phyloP scores from a whole-genome alignment of 2,113 vertebrate species.

The Cephalopholis sonnerati region DNA sequence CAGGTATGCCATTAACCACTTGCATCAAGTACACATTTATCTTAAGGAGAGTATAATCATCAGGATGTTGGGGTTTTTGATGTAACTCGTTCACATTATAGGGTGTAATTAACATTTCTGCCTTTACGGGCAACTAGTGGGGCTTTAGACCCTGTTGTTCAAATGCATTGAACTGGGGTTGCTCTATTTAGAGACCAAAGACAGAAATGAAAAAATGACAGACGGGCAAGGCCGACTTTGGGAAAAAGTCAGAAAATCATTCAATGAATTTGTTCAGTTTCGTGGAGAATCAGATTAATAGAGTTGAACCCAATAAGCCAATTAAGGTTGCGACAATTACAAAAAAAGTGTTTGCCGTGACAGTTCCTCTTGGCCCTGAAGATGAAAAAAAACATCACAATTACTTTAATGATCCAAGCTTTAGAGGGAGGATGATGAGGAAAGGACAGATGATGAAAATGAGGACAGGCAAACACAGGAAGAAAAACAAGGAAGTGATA shows the following conservation, averaged over 20 bases:
- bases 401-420: slow-evolving; percentile 7
- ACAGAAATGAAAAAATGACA: background rate
- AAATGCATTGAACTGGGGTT: background rate
- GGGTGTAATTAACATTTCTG: no score
- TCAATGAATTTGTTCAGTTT: background rate
- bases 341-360: background rate
- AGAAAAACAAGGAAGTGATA: slow-evolving; percentile 11
- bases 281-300: background rate
- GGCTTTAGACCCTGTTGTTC: background rate
- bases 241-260: background rate
- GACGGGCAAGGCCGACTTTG: background rate
- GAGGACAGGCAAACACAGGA: background rate
- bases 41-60: background rate
- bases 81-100: background rate
- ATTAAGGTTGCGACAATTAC: background rate
- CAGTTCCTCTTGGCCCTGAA: background rate
- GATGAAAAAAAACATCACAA: background rate
- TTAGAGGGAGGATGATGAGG: background rate
- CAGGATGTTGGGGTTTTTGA: background rate
- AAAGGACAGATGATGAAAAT: slow-evolving; percentile 3
- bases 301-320: background rate
- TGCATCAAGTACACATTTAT: no score
- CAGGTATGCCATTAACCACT: no score
- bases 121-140: background rate
- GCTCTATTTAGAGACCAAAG: background rate